These are phyloP conservation scores for Drosophila equinoxialis DNA, from an alignment of 1,140 invertebrate genomes.

Conservation along the genomic window DNA sequence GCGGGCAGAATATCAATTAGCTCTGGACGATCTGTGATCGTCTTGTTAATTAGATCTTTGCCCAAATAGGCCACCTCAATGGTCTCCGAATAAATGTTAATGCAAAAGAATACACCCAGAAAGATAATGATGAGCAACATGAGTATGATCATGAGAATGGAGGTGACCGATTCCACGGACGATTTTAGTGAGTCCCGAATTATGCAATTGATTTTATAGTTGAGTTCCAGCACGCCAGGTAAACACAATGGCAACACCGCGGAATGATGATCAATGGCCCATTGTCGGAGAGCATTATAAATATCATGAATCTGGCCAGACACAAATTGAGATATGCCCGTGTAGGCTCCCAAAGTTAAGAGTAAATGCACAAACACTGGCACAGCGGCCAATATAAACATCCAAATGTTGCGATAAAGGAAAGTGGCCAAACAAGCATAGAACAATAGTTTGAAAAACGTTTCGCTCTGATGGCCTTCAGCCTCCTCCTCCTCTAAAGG, in stretches of 20 bases:
- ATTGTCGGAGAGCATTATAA: constrained; percentile 62
- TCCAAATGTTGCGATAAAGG: constrained; percentile 79
- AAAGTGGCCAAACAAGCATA: constrained; percentile 79
- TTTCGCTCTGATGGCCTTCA: constrained; percentile 60
- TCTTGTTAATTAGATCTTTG: constrained; percentile 94
- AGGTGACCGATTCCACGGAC: constrained; percentile 86
- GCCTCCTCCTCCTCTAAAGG: constrained; percentile 9
- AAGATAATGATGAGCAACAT: constrained; percentile 86
- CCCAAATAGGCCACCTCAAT: constrained; percentile 95
- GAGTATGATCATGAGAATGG: constrained; percentile 86
- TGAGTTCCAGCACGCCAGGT: constrained; percentile 85
- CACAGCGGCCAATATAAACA: constrained; percentile 76
- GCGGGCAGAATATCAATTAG: constrained; percentile 89
- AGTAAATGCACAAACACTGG: constrained; percentile 74
- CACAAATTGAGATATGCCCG: constrained; percentile 71
- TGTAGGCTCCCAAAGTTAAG: constrained; percentile 59
- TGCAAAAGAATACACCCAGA: constrained; percentile 81
- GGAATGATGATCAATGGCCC: constrained; percentile 84
- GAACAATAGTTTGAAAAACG: constrained; percentile 76
- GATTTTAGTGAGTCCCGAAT: constrained; percentile 84
- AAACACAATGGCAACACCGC: constrained; percentile 86
- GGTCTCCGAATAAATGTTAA: constrained; percentile 96
- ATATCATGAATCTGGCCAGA: constrained; percentile 53
- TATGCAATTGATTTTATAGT: constrained; percentile 84
- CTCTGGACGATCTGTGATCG: constrained; percentile 94